A percentile compares a stretch with the other conserved stretches of the same genome.
Evolutionary conservation across 2,888 invertebrate species (phyloP).

Genomic region (Smittia aterrima): DNA sequence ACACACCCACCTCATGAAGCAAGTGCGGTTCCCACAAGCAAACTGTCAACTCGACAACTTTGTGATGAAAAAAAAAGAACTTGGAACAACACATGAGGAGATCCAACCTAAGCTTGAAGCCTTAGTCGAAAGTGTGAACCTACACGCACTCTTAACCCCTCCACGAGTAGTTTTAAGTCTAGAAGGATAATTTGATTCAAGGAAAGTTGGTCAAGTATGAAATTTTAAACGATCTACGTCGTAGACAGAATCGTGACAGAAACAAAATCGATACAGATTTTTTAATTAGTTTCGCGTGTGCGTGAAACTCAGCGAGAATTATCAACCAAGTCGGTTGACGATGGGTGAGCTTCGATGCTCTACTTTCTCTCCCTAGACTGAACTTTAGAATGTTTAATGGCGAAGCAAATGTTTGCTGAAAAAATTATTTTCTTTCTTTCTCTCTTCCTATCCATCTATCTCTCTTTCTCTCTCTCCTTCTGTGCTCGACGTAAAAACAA

Average conservation of each 20-base stretch:
- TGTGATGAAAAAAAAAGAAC: no score
- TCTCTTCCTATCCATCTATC: no score
- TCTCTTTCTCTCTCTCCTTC: no score
- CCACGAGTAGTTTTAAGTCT: neutral
- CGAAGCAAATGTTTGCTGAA: neutral
- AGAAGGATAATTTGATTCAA: neutral
- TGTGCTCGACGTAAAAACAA: neutral
- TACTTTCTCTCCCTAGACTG: no score
- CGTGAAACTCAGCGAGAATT: neutral
- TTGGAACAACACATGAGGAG: no score
- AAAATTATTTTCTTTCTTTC: neutral
- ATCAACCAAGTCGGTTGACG: neutral
- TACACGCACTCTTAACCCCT: no score
- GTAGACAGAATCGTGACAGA: neutral
- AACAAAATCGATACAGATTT: neutral
- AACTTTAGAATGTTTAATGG: neutral
- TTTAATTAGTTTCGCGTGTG: neutral
- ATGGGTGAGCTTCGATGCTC: neutral
- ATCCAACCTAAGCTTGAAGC: conserved; percentile 20
- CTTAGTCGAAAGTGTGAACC: neutral
- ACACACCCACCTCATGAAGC: neutral
- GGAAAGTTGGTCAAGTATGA: no score
- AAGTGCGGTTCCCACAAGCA: neutral
- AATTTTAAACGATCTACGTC: neutral
- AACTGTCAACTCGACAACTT: no score